Evolutionary conservation across 2,113 vertebrate species (phyloP).

Genomic region (Sylvia atricapilla): DNA sequence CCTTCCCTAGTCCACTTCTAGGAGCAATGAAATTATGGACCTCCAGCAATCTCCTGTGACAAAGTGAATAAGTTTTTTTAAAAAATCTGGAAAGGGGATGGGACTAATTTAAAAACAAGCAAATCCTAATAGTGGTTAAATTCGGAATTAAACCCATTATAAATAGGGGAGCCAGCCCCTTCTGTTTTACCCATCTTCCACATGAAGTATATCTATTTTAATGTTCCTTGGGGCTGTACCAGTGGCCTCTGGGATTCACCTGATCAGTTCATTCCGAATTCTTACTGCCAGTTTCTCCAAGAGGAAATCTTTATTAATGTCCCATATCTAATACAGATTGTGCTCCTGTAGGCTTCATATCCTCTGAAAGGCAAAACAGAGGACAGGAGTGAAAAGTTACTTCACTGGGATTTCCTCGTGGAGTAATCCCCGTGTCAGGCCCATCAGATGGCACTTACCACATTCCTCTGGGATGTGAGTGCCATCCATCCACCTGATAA

Average conservation of each 20-base stretch:
- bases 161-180: background rate
- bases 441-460: background rate
- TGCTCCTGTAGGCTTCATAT: background rate
- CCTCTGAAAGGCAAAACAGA: background rate
- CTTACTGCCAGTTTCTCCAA: background rate
- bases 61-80: background rate
- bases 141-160: background rate
- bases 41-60: background rate
- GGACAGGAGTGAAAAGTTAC: background rate
- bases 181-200: background rate
- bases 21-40: background rate
- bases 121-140: background rate
- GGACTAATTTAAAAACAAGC: background rate
- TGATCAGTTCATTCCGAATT: background rate
- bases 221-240: background rate
- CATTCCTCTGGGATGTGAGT: background rate
- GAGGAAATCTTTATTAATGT: background rate
- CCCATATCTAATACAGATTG: background rate
- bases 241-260: background rate
- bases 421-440: background rate
- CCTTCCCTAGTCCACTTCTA: background rate
- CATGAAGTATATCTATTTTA: background rate
- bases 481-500: background rate
- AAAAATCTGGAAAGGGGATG: background rate
- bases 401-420: background rate